phyloP scores from a whole-genome alignment of 2,797 vertebrate species.

The Argyrosomus regius region DNA sequence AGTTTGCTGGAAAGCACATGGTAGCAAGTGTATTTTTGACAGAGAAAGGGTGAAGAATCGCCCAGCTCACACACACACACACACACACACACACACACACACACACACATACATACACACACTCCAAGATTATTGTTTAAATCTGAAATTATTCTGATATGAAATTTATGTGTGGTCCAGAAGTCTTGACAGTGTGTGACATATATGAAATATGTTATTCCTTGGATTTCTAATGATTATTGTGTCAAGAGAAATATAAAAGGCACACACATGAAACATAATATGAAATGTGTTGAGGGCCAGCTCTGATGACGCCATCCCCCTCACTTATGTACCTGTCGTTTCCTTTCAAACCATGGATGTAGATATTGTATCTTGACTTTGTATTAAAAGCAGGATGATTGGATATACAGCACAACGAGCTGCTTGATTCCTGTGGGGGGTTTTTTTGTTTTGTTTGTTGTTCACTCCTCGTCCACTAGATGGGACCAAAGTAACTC shows the following conservation, averaged over 20 bases:
- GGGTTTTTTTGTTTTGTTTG: conserved; percentile 20
- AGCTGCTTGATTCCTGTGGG: conserved; percentile 49
- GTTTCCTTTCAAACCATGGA: conserved; percentile 93
- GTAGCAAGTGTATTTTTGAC: conserved; percentile 84
- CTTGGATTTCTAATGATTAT: conserved; percentile 80
- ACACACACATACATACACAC: conserved; percentile 53
- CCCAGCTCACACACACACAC: conserved; percentile 63
- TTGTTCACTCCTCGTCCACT: conserved; percentile 59
- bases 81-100: conserved; percentile 43
- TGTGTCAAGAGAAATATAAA: conserved; percentile 79
- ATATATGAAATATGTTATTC: conserved; percentile 84
- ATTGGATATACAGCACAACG: conserved; percentile 85
- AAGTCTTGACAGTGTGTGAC: conserved; percentile 82
- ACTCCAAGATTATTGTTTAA: conserved; percentile 66
- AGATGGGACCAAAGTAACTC: conserved; percentile 60
- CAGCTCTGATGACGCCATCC: conserved; percentile 79
- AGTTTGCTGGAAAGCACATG: conserved; percentile 80
- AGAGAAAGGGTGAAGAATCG: conserved; percentile 60
- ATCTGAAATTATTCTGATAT: conserved; percentile 80
- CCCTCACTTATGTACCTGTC: conserved; percentile 87
- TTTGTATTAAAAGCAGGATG: conserved; percentile 99
- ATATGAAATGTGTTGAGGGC: conserved; percentile 78
- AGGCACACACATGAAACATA: conserved; percentile 70
- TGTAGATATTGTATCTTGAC: conserved; percentile 97
- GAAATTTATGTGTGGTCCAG: conserved; percentile 80